A percentile compares a stretch with the other conserved stretches of the same genome.
phyloP scores from a whole-genome alignment of 1,140 invertebrate species.

The Mizuhopecten yessoensis region DNA sequence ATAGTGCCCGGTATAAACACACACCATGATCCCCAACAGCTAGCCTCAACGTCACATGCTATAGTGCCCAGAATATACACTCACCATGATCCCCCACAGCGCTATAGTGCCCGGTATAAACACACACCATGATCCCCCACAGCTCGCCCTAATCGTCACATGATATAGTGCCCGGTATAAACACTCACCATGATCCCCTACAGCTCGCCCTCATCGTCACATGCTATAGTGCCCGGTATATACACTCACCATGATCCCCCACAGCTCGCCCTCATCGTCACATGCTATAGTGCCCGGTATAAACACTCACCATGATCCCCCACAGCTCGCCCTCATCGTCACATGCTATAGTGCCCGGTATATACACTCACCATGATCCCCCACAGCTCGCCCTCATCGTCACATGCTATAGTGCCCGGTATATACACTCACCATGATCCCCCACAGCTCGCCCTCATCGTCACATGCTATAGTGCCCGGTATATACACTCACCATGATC shows the following conservation, averaged over 20 bases:
- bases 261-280: constrained; percentile 89
- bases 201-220: constrained; percentile 89
- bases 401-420: constrained; percentile 88
- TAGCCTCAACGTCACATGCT: constrained; percentile 89
- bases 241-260: constrained; percentile 91
- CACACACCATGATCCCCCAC: constrained; percentile 91
- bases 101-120: constrained; percentile 89
- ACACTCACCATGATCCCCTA: constrained; percentile 92
- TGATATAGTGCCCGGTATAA: constrained; percentile 88
- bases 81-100: constrained; percentile 91
- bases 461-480: constrained; percentile 89
- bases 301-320: constrained; percentile 91
- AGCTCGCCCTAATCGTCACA: constrained; percentile 90
- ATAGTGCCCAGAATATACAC: constrained; percentile 89
- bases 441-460: constrained; percentile 90
- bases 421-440: constrained; percentile 91
- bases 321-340: constrained; percentile 90
- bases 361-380: constrained; percentile 91
- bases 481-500: constrained; percentile 90
- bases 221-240: constrained; percentile 88
- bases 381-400: constrained; percentile 90
- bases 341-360: constrained; percentile 89
- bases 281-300: constrained; percentile 89
- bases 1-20: constrained; percentile 89
- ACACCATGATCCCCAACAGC: constrained; percentile 91